Evolutionary conservation across 1,140 invertebrate genomes (phyloP).

Genomic region (Drosophila repletoides): DNA sequence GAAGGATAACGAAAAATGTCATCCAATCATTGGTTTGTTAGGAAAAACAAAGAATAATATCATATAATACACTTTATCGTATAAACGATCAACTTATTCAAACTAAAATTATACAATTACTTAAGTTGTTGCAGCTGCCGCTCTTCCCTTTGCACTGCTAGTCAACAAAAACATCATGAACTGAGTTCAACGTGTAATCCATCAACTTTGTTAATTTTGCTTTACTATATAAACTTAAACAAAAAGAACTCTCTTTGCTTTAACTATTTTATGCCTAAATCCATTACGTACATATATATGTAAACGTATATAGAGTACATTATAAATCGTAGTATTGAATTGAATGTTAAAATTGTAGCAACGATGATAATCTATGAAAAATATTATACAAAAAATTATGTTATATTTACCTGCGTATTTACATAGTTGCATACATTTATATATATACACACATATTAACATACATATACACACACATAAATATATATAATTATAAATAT

Average conservation of each 20-base stretch:
- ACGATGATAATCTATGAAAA: constrained; percentile 62
- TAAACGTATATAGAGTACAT: constrained; percentile 29
- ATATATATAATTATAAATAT: constrained; percentile 42
- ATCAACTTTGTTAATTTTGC: no score
- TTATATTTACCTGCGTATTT: constrained; percentile 72
- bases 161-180: no score
- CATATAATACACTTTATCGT: no score
- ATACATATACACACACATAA: constrained; percentile 34
- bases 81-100: no score
- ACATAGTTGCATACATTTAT: constrained; percentile 63
- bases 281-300: constrained; percentile 16
- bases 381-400: constrained; percentile 71
- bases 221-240: constrained; percentile 15
- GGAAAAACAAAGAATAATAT: no score
- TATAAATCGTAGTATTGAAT: constrained; percentile 68
- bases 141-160: no score
- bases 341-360: constrained; percentile 73
- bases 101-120: no score
- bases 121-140: no score
- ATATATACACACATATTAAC: constrained; percentile 49
- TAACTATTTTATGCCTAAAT: constrained; percentile 73
- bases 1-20: no score
- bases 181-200: no score
- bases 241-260: constrained; percentile 54
- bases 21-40: no score